Percentiles rank a stretch among this genome's conserved stretches.
Evolutionary conservation across 2,113 vertebrate species (phyloP).

Genomic region (Jaculus jaculus): DNA sequence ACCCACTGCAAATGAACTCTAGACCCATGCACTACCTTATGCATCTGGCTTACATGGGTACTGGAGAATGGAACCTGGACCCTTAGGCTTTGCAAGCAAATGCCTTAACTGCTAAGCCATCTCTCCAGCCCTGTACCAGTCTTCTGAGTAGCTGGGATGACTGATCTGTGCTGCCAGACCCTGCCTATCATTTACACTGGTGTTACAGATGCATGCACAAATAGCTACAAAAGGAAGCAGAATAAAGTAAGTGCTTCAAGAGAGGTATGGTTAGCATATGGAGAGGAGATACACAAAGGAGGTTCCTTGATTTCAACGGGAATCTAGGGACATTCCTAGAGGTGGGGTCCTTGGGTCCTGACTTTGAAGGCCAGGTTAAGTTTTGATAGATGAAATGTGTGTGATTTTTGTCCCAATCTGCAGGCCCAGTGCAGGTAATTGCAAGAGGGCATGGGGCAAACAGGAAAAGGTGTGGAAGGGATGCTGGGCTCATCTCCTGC

Average conservation of each 20-base stretch:
- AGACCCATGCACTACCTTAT: no score
- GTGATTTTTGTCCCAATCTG: not conserved
- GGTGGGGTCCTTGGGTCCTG: not conserved
- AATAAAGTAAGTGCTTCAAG: rapidly evolving
- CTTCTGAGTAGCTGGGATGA: no score
- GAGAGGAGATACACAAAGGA: not conserved
- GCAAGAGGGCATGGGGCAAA: not conserved
- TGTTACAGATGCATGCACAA: not conserved
- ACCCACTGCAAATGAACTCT: no score
- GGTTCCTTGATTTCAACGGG: not conserved
- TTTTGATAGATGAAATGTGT: not conserved
- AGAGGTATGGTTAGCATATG: not conserved
- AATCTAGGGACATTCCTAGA: not conserved
- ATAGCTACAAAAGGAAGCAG: not conserved
- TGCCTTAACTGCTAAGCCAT: no score
- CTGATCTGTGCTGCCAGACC: no score
- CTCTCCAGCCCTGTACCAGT: no score
- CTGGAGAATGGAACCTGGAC: no score
- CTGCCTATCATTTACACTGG: no score
- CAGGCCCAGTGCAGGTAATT: not conserved
- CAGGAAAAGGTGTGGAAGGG: not conserved
- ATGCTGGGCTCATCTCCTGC: not conserved
- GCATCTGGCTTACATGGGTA: no score
- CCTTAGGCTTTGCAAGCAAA: no score
- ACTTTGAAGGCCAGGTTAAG: not conserved